Percentiles rank a stretch among this genome's conserved stretches.
These are phyloP conservation scores for Cinclus mexicanus DNA, from an alignment of 2,113 vertebrate genomes.

Conservation along the genomic window DNA sequence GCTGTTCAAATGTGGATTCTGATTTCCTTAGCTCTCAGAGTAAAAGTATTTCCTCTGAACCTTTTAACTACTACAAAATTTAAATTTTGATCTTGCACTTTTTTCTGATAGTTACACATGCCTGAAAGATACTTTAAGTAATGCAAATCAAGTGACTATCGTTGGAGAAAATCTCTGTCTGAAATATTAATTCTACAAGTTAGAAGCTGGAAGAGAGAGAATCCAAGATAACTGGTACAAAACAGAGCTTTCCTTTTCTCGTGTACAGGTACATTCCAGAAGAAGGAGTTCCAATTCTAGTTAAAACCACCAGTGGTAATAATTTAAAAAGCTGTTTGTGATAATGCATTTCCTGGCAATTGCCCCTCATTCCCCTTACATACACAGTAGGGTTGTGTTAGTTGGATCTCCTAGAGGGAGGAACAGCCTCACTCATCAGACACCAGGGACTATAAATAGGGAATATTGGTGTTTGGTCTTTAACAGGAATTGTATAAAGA, in stretches of 20 bases:
- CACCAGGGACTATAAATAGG: neutral
- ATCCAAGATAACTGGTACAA: neutral
- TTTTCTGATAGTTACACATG: neutral
- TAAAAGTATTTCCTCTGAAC: neutral
- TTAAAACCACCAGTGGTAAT: neutral
- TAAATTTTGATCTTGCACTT: neutral
- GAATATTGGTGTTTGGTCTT: neutral
- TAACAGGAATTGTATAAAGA: neutral
- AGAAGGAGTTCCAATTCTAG: neutral
- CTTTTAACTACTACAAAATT: neutral
- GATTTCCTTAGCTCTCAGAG: neutral
- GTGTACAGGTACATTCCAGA: neutral
- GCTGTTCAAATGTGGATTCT: neutral
- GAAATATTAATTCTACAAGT: slow-evolving; percentile 1
- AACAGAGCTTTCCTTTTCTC: neutral
- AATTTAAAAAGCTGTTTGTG: neutral
- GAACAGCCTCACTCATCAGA: neutral
- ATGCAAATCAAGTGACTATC: neutral
- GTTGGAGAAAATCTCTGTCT: neutral
- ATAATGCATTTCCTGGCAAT: neutral
- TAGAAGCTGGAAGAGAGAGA: neutral
- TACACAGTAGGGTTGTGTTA: neutral
- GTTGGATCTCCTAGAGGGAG: neutral
- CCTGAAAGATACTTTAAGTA: neutral
- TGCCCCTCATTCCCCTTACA: neutral